Conservation (phyloP, 2,888 invertebrate genomes). For the Stenchaetothrips biformis region DNA sequence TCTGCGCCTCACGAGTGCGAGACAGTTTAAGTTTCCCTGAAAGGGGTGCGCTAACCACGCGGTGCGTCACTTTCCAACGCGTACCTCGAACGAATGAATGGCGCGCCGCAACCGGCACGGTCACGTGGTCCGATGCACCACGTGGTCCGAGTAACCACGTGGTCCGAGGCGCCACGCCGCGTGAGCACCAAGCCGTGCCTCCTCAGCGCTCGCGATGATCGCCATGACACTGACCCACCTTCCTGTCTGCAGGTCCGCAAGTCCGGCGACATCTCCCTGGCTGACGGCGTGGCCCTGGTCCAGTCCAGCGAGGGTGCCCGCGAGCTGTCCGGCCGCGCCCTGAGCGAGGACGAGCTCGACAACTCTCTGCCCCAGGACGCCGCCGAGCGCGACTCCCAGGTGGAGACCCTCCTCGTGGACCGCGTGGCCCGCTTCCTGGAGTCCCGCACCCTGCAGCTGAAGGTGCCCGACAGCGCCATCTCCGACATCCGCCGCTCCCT, state of each 20-base stretch:
- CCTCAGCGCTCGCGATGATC: too few relatives aligned
- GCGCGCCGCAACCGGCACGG: not conserved
- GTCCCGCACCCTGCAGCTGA: slow-evolving; percentile 74
- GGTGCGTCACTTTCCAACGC: too few relatives aligned
- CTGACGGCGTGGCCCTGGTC: slow-evolving; percentile 49
- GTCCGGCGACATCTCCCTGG: slow-evolving; percentile 48
- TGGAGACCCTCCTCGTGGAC: slow-evolving; percentile 66
- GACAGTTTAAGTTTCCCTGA: too few relatives aligned
- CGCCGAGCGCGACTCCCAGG: slow-evolving; percentile 65
- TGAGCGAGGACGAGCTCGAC: slow-evolving; percentile 46
- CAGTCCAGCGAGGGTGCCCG: slow-evolving; percentile 46
- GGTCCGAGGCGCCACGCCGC: not conserved
- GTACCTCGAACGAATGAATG: not conserved
- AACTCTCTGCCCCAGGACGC: slow-evolving; percentile 57
- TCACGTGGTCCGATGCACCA: too few relatives aligned
- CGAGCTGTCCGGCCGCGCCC: slow-evolving; percentile 40
- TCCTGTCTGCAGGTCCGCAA: slow-evolving; percentile 36
- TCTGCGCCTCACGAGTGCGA: too few relatives aligned
- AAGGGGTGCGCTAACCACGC: too few relatives aligned
- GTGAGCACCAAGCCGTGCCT: not conserved
- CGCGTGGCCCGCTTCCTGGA: slow-evolving; percentile 69
- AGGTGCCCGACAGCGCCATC: slow-evolving; percentile 68
- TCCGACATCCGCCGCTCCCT: slow-evolving; percentile 71
- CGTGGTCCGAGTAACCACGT: not conserved
- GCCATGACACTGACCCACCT: not conserved